Evolutionary conservation across 2,888 invertebrate species (phyloP).

Genomic region (Prosapia bicincta): DNA sequence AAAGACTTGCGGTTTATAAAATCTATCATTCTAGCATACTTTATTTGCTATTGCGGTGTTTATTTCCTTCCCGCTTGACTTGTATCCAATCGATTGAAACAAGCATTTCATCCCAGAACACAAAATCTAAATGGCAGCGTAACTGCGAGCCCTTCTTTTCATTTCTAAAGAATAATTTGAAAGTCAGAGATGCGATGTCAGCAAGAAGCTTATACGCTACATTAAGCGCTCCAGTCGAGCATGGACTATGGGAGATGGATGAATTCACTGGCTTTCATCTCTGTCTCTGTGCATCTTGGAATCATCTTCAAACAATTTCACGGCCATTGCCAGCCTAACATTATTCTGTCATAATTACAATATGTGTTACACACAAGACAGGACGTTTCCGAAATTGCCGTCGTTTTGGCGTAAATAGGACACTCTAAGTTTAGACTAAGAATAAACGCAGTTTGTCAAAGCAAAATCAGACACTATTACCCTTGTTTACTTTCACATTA

Average conservation of each 20-base stretch:
- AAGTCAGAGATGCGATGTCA: neutral
- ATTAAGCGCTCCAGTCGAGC: neutral
- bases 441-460: no score
- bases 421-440: no score
- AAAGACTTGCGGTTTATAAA: no score
- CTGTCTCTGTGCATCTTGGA: neutral
- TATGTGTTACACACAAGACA: no score
- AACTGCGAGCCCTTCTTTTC: neutral
- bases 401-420: no score
- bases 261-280: neutral
- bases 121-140: neutral
- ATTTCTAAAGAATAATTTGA: neutral
- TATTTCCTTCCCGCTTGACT: no score
- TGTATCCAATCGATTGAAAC: neutral
- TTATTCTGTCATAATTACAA: neutral
- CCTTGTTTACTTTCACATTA: no score
- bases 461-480: no score
- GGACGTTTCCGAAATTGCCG: no score
- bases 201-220: neutral
- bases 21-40: no score
- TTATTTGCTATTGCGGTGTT: no score
- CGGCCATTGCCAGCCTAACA: neutral
- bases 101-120: neutral
- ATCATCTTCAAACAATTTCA: neutral
- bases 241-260: neutral